phyloP scores from a whole-genome alignment of 2,888 invertebrate species.

The Galeruca laticollis region DNA sequence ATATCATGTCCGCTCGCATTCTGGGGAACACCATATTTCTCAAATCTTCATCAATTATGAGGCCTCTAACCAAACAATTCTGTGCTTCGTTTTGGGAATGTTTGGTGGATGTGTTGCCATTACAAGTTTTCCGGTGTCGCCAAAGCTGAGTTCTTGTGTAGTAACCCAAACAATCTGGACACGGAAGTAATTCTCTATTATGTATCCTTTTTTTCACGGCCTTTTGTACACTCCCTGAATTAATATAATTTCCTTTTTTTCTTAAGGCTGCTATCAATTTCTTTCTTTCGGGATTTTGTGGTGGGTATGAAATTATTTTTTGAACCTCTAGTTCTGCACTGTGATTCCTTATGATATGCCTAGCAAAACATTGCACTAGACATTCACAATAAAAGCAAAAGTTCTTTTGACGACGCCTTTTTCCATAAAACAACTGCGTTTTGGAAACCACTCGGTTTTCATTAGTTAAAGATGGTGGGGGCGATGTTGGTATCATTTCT shows the following conservation, averaged over 20 bases:
- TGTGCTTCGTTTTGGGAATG: neutral
- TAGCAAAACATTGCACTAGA: neutral
- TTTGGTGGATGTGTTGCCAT: too few species aligned
- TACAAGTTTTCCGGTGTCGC: too few species aligned
- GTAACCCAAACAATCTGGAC: too few species aligned
- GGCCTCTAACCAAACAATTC: conserved; percentile 15
- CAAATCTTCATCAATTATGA: conserved; percentile 23
- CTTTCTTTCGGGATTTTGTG: neutral
- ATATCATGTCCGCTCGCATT: too few species aligned
- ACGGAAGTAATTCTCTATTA: too few species aligned
- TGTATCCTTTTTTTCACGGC: conserved; percentile 7
- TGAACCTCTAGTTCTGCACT: neutral
- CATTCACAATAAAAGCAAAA: neutral
- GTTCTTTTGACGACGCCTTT: neutral
- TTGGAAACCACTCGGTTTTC: neutral
- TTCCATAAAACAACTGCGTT: neutral
- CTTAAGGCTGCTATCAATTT: neutral
- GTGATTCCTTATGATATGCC: conserved; percentile 6
- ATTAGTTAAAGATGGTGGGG: neutral
- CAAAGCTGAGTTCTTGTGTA: too few species aligned
- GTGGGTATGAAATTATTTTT: neutral
- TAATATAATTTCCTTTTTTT: too few species aligned
- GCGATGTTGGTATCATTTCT: neutral
- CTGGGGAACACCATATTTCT: conserved; percentile 32
- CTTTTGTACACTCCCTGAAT: too few species aligned